Evolutionary conservation across 2,113 vertebrate species (phyloP), one percentile per base, ranked within the genome.

Genomic region (Rhabdomys dilectus): DNA sequence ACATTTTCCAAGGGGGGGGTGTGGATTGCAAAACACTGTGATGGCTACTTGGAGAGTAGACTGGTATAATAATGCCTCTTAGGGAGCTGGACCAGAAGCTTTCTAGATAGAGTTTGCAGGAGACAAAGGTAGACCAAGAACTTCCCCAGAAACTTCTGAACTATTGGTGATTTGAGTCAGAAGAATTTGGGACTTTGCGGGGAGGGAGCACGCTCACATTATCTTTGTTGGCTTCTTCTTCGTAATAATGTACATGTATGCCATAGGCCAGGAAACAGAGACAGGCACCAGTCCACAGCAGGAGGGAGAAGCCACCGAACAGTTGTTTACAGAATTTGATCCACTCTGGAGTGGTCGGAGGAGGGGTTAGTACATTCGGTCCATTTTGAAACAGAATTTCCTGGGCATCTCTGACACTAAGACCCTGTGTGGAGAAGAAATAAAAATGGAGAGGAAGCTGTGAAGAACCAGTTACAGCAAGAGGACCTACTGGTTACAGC

Each of bases 321-420:
- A 99, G 96, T 94, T 99, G 99, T 51, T 98, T 98, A 95, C 99
- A 99, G 98, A 99, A 99, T 97, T 99, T 99, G 93, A 99, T 42
- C 99, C 99, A 99, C 93, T 99, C 98, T 0, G 99, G 99, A 12
- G 97, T 99, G 93, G 98, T 99, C 17, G 98, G 98, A 1, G 99
- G 99, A 6, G 99, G 99, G 1, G 98, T 99, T 39, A 99, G 97
- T 0, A 96, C 60, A 39, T 99, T 99, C 2, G 97, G 99, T 16
- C 99, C 99, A 3, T 99, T 98, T 26, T 95, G 95, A 64, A 90
- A 96, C 97, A 99, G 98, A 89, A 99, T 93, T 97, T 99, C 98
- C 19, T 75, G 7, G 3, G 99, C 99, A 68, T 77, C 96, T 93
- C 97, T 70, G 0, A 80, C 93, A 89, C 98, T 99, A 66, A 98